These are phyloP conservation scores for Sesia apiformis DNA, from an alignment of 2,888 invertebrate species.

Conservation along the genomic window DNA sequence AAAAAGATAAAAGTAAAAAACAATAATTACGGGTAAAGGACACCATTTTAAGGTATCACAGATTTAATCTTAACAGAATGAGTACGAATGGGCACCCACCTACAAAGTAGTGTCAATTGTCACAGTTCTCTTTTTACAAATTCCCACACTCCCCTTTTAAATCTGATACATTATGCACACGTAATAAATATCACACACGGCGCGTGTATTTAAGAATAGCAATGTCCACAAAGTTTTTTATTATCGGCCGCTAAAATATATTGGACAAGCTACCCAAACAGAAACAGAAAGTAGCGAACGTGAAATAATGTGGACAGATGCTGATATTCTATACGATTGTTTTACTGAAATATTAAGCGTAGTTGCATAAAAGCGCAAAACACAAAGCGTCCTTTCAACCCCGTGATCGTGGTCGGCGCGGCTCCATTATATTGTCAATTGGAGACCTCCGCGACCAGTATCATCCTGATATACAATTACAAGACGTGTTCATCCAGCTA, in stretches of 20 bases:
- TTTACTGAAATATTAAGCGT: slow-evolving; percentile 1
- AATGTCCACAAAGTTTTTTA: neutral
- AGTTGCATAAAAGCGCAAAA: slow-evolving; percentile 2
- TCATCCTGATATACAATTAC: slow-evolving; percentile 50
- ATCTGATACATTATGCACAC: neutral
- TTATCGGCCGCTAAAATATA: neutral
- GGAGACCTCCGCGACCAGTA: slow-evolving; percentile 34
- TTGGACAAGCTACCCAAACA: neutral
- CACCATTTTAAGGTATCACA: no score
- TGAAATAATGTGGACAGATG: slow-evolving; percentile 2
- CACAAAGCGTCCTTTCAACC: slow-evolving; percentile 9
- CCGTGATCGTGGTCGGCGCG: slow-evolving; percentile 8
- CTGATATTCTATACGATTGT: slow-evolving; percentile 1
- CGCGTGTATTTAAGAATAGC: neutral
- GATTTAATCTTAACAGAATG: no score
- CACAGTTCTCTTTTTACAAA: neutral
- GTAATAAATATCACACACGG: neutral
- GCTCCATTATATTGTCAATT: slow-evolving; percentile 66
- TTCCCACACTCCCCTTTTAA: neutral
- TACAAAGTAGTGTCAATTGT: neutral
- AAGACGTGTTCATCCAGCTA: slow-evolving; percentile 60
- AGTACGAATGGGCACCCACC: neutral
- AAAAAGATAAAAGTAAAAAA: no score
- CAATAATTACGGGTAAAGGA: no score
- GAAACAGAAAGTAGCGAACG: slow-evolving; percentile 3